phyloP scores from a whole-genome alignment of 2,797 vertebrate genomes.

The Pipistrellus kuhlii region DNA sequence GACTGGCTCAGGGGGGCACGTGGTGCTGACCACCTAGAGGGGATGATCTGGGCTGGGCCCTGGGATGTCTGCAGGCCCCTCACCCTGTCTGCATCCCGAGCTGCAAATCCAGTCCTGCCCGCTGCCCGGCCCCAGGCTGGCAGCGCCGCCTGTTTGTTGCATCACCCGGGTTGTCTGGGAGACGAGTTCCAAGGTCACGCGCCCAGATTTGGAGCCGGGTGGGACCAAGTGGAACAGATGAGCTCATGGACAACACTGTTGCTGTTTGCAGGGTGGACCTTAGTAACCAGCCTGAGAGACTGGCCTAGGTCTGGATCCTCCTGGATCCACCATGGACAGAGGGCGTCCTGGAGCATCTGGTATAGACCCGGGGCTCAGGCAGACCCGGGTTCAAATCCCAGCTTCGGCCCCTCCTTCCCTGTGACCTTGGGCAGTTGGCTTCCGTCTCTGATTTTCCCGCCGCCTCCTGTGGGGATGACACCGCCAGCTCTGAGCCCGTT shows the following conservation, averaged over 20 bases:
- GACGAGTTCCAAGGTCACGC: conserved; percentile 47
- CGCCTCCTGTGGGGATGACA: background rate
- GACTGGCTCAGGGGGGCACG: background rate
- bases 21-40: background rate
- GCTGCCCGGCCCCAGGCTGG: background rate
- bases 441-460: background rate
- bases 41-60: background rate
- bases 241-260: conserved; percentile 62
- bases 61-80: background rate
- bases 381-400: background rate
- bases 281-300: conserved; percentile 49
- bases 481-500: too few relatives aligned
- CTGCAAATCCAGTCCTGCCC: background rate
- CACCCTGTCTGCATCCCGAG: background rate
- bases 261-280: conserved; percentile 45
- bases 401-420: background rate
- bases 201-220: conserved; percentile 64
- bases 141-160: conserved; percentile 70
- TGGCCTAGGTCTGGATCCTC: background rate
- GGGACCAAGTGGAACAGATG: conserved; percentile 45
- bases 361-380: background rate
- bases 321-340: background rate
- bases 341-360: background rate
- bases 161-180: conserved; percentile 70
- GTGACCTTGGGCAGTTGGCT: background rate